Evolutionary conservation across 2,797 vertebrate genomes (phyloP).

Genomic region (Cichlasoma orientale): DNA sequence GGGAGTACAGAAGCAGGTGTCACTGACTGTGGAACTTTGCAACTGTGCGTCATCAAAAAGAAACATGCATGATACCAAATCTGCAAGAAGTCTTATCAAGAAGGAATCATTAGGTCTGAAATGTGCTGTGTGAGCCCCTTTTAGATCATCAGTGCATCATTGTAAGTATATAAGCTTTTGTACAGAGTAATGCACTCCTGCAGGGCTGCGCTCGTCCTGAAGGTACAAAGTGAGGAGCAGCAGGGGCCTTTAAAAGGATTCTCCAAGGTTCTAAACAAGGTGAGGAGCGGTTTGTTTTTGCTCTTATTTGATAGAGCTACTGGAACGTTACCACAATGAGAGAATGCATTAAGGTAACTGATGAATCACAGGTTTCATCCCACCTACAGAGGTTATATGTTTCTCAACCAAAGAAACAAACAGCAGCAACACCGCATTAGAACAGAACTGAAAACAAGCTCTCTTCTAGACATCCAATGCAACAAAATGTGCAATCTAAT

Average conservation of each 20-base stretch:
- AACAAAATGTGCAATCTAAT: constrained; percentile 14
- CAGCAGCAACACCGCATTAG: constrained; percentile 14
- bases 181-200: constrained; percentile 13
- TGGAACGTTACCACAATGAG: background rate
- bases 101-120: constrained; percentile 12
- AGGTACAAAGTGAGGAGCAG: constrained; percentile 7
- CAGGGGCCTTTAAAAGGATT: constrained; percentile 22
- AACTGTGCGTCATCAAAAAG: background rate
- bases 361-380: constrained; percentile 27
- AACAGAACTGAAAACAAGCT: constrained; percentile 1
- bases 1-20: background rate
- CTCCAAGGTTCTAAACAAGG: constrained; percentile 20
- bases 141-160: constrained; percentile 7
- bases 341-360: constrained; percentile 19
- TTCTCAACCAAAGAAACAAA: constrained; percentile 23
- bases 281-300: constrained; percentile 43
- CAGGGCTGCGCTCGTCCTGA: background rate
- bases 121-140: constrained; percentile 18
- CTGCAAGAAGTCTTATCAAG: constrained; percentile 5
- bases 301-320: constrained; percentile 29
- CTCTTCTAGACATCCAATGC: constrained; percentile 5
- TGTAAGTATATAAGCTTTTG: constrained; percentile 13
- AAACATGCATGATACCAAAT: constrained; percentile 1
- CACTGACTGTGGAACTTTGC: constrained; percentile 2
- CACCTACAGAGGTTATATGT: constrained; percentile 11